A percentile compares a stretch with the other conserved stretches of the same genome.
Evolutionary conservation across 2,888 invertebrate species (phyloP).

Genomic region (Glaucopsyche alexis): DNA sequence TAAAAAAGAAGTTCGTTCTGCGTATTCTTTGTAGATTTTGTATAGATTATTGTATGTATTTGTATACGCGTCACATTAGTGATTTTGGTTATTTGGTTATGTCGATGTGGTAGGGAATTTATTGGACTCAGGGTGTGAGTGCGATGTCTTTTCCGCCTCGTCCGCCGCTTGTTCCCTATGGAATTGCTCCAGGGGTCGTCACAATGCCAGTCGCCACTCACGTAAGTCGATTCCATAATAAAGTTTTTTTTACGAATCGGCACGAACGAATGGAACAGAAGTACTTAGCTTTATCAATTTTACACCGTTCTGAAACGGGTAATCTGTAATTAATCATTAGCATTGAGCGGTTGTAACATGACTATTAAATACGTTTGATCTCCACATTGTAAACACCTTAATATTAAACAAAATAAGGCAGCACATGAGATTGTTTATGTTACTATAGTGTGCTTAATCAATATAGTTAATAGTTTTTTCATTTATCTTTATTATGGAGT

Average conservation of each 20-base stretch:
- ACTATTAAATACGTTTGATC: no score
- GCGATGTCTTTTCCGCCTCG: conserved; percentile 94
- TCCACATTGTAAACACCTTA: no score
- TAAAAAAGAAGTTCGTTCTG: conserved; percentile 15
- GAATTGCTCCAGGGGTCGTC: conserved; percentile 85
- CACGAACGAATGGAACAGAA: not conserved
- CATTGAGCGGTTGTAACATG: no score
- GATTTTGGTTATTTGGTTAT: conserved; percentile 35
- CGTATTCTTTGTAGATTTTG: conserved; percentile 20
- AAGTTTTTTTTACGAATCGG: not conserved
- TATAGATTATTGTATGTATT: conserved; percentile 32
- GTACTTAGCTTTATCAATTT: not conserved
- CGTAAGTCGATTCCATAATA: conserved; percentile 76
- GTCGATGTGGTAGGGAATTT: conserved; percentile 36
- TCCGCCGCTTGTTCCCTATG: conserved; percentile 88
- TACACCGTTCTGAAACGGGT: not conserved
- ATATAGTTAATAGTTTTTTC: no score
- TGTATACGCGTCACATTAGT: conserved; percentile 40
- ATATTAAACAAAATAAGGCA: no score
- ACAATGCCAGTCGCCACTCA: conserved; percentile 88
- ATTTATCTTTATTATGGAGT: no score
- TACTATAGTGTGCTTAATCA: no score
- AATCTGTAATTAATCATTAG: not conserved
- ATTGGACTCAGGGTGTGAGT: conserved; percentile 36
- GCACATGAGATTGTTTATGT: no score